These are phyloP conservation scores for Turritopsis rubra DNA, from an alignment of 30 jellyfish, hydroid and myxozoan species.

Conservation along the genomic window DNA sequence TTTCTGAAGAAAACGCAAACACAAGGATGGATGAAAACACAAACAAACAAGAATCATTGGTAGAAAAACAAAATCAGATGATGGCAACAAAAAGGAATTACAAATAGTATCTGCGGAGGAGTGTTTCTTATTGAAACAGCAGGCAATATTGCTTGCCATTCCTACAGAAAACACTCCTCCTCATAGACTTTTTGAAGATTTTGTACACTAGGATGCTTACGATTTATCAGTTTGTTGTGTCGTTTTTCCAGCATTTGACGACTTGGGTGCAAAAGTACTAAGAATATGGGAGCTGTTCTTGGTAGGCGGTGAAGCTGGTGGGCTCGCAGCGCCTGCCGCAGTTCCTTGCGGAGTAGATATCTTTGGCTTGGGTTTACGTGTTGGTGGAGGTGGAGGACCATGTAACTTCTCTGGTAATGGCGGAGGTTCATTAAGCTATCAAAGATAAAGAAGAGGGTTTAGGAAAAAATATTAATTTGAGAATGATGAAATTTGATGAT, in stretches of 20 bases:
- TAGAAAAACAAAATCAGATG: too few relatives aligned
- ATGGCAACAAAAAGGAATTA: not conserved
- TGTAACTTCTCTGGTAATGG: slow-evolving; percentile 31
- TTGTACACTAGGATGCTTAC: not conserved
- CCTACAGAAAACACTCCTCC: too few relatives aligned
- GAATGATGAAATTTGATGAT: too few relatives aligned
- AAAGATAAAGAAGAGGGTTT: not conserved
- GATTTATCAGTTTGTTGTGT: slow-evolving; percentile 3
- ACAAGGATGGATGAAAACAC: too few relatives aligned
- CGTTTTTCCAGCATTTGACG: slow-evolving; percentile 15
- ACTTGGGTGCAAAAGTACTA: slow-evolving; percentile 53
- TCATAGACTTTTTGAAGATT: too few relatives aligned
- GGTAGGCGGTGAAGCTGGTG: slow-evolving; percentile 5
- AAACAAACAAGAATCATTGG: too few relatives aligned
- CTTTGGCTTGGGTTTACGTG: slow-evolving; percentile 47
- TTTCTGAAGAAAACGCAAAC: too few relatives aligned
- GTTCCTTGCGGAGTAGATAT: slow-evolving; percentile 3
- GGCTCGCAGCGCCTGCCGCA: not conserved
- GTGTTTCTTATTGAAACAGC: too few relatives aligned
- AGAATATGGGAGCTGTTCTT: slow-evolving; percentile 1
- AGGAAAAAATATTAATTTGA: too few relatives aligned
- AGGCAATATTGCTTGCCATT: too few relatives aligned
- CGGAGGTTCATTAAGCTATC: slow-evolving; percentile 27
- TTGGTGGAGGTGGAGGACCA: slow-evolving; percentile 81
- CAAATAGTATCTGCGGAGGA: not conserved